Percentiles rank a stretch among this genome's conserved stretches.
These are phyloP conservation scores for Mellilla xanthometata DNA, from an alignment of 2,888 invertebrate species.

Conservation along the genomic window DNA sequence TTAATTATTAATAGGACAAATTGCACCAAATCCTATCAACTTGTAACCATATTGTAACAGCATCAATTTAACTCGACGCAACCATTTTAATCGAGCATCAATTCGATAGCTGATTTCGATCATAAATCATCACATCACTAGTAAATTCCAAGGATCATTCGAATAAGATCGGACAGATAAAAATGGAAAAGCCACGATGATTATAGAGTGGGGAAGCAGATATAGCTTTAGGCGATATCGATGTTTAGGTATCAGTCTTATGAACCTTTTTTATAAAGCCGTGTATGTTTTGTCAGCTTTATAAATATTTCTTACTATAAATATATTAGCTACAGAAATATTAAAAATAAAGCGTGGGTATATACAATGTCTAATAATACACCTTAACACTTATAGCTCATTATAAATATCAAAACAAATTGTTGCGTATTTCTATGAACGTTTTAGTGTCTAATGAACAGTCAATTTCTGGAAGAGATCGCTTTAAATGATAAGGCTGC, in stretches of 20 bases:
- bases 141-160: slow-evolving; percentile 48
- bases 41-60: slow-evolving; percentile 5
- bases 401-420: too few relatives aligned
- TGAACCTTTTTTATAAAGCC: not conserved
- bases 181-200: slow-evolving; percentile 44
- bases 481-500: too few relatives aligned
- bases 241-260: slow-evolving; percentile 25
- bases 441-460: too few relatives aligned
- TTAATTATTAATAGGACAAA: too few relatives aligned
- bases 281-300: too few relatives aligned
- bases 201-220: slow-evolving; percentile 39
- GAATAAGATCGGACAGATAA: slow-evolving; percentile 53
- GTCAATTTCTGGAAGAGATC: too few relatives aligned
- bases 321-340: too few relatives aligned
- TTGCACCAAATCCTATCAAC: not conserved
- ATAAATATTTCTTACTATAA: too few relatives aligned
- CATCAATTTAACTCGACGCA: slow-evolving; percentile 15
- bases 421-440: too few relatives aligned
- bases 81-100: slow-evolving; percentile 42
- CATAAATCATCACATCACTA: slow-evolving; percentile 52
- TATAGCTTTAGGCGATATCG: slow-evolving; percentile 44
- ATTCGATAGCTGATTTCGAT: slow-evolving; percentile 41
- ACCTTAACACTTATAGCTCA: too few relatives aligned
- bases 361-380: too few relatives aligned
- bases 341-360: too few relatives aligned